Base-by-base conservation (phyloP, 2,797 vertebrate species). In the Linurgus olivaceus region DNA sequence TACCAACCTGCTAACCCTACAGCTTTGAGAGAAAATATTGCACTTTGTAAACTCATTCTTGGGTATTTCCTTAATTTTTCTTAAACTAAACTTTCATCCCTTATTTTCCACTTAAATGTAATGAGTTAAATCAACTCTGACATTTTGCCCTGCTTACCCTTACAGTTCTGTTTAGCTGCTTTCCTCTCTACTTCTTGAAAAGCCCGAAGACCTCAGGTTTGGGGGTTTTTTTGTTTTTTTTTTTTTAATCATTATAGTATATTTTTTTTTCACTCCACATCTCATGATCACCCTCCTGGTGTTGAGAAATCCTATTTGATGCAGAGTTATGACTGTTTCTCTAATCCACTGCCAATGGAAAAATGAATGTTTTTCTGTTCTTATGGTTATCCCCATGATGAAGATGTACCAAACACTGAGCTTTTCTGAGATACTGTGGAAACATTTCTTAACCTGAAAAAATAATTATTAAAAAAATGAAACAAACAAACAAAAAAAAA, bases 41-140 rank as follows among this genome's bases (percentile, higher is more conserved):
- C 97, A 97, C 97, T 97, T 96, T 97, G 96, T 97, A 96, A 97
- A 97, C 87, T 97, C 97, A 95, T 97, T 98, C 97, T 86, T 97
- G 98, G 96, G 98, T 98, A 98, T 98, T 98, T 98, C 98, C 98
- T 98, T 99, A 98, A 99, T 99, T 98, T 97, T 95, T 98, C 98
- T 98, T 98, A 97, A 98, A 98, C 97, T 90, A 94, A 96, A 97
- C 97, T 97, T 97, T 97, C 97, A 97, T 96, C 96, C 92, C 94
- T 58, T 96, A 97, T 98, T 98, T 98, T 97, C 97, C 97, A 96
- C 93, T 97, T 97, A 90, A 97, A 97, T 96, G 97, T 97, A 98
- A 98, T 98, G 97, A 98, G 96, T 93, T 96, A 97, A 94, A 97
- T 96, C 96, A 95, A 91, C 95, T 84, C 88, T 96, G 96, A 97